These are phyloP conservation scores for Sebastiscus tertius DNA, from an alignment of 2,797 vertebrate genomes.

Conservation along the genomic window DNA sequence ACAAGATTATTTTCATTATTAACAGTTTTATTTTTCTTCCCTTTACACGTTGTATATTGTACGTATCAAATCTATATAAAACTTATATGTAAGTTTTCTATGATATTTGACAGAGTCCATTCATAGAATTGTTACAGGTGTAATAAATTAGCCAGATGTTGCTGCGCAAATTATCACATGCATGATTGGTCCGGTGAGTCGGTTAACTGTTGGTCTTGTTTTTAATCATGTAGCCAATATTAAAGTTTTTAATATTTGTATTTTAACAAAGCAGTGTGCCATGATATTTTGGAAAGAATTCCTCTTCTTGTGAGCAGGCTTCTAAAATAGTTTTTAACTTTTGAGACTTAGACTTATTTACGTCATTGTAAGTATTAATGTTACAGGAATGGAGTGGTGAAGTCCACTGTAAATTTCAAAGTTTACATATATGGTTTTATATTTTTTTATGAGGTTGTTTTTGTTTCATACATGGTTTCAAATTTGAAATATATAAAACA, in stretches of 20 bases:
- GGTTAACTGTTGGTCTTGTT: not conserved
- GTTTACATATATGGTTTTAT: not conserved
- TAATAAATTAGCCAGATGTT: not conserved
- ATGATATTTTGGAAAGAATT: not conserved
- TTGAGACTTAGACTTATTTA: not conserved
- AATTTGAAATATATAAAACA: not conserved
- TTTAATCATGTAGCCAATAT: not conserved
- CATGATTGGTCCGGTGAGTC: not conserved
- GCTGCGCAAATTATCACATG: not conserved
- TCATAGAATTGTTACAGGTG: not conserved
- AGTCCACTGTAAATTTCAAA: not conserved
- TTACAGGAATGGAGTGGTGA: not conserved
- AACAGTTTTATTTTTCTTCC: not conserved
- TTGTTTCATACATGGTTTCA: not conserved
- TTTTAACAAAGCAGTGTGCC: not conserved
- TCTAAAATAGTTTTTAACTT: not conserved
- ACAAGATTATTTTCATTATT: not conserved
- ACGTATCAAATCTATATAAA: not conserved
- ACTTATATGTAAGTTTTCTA: not conserved
- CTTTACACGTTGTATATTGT: too few relatives aligned
- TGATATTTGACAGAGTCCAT: not conserved
- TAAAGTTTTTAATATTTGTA: not conserved
- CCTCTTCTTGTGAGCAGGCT: not conserved
- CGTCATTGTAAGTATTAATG: not conserved
- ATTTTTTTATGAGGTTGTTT: not conserved